These are phyloP conservation scores for Laodelphax striatellus DNA, from an alignment of 1,140 invertebrate genomes.

Conservation along the genomic window DNA sequence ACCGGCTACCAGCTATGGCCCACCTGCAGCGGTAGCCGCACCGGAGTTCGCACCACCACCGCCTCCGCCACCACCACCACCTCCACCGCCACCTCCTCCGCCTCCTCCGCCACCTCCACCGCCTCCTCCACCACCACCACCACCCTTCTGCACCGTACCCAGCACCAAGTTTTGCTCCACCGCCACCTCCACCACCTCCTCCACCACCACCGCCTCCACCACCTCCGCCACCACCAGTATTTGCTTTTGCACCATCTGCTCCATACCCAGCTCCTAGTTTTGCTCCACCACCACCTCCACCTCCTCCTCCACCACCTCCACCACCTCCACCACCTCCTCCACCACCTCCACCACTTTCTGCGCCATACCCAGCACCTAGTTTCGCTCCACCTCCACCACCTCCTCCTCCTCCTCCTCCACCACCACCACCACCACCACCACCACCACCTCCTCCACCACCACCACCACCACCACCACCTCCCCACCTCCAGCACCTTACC, in stretches of 20 bases:
- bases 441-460: background rate
- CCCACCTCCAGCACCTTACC: background rate
- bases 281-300: too few relatives aligned
- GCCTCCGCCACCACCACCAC: too few relatives aligned
- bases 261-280: background rate
- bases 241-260: background rate
- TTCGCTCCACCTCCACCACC: background rate
- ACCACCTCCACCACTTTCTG: background rate
- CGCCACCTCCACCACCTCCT: background rate
- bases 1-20: too few relatives aligned
- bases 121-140: too few relatives aligned
- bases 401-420: background rate
- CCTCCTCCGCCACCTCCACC: too few relatives aligned
- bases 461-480: background rate
- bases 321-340: background rate
- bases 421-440: background rate
- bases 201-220: background rate
- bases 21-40: too few relatives aligned
- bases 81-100: background rate
- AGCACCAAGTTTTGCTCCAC: too few relatives aligned
- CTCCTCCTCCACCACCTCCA: background rate
- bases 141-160: too few relatives aligned
- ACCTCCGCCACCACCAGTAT: background rate
- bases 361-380: background rate
- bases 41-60: too few relatives aligned